These are phyloP conservation scores for Athene noctua DNA, from an alignment of 2,113 vertebrate species.

Conservation along the genomic window DNA sequence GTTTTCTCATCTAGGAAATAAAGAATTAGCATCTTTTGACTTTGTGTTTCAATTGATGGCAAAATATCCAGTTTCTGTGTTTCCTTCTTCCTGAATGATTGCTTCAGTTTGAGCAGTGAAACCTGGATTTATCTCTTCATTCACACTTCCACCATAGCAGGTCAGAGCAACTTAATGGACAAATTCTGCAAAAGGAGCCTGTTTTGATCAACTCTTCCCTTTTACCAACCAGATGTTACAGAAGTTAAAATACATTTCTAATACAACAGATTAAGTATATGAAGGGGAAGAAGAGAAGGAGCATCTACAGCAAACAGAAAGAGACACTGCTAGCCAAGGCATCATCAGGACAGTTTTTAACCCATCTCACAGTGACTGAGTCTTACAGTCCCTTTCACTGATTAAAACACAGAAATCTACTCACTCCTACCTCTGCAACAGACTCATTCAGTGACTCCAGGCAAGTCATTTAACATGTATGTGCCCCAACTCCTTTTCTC, in stretches of 20 bases:
- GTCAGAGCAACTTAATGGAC: background rate
- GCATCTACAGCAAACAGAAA: background rate
- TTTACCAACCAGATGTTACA: background rate
- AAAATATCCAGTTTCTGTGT: background rate
- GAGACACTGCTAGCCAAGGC: background rate
- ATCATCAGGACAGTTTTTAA: background rate
- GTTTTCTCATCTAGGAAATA: background rate
- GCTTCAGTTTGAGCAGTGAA: background rate
- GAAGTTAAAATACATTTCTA: background rate
- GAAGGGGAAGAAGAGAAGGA: background rate
- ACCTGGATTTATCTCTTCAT: background rate
- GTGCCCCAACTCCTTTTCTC: background rate
- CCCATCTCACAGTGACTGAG: background rate
- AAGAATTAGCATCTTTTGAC: background rate
- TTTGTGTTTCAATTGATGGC: background rate
- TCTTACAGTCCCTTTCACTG: background rate
- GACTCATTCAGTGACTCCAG: background rate
- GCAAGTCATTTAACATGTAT: background rate
- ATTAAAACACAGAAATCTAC: background rate
- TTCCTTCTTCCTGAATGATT: background rate
- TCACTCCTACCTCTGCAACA: background rate
- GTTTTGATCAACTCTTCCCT: background rate
- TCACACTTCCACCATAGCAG: background rate
- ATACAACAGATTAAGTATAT: background rate
- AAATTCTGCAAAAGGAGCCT: background rate